Base-by-base conservation (phyloP, 1,140 invertebrate species). In the Trichonephila clavata region DNA sequence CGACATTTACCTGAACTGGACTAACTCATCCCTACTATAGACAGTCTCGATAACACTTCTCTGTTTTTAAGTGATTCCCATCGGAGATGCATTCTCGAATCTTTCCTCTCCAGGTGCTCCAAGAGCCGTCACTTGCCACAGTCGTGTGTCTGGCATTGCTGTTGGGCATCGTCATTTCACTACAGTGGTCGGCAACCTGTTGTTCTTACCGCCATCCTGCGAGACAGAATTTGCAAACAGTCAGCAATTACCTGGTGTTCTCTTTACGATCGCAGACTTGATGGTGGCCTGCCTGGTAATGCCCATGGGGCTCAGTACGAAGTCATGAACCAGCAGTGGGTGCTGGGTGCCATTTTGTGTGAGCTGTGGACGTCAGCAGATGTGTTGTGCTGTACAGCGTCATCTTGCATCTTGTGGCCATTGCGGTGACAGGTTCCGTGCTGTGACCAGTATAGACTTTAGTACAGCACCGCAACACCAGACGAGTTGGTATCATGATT, bases 371-470 rank as follows among this genome's bases (percentile, higher is more conserved):
- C 98, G 18, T 98, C 97, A 10, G 97, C 97, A 88, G 98, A 99
- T 95, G 98, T 99, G 10, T 96, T 99, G 0, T 99, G 98, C 95
- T 99, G 98, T 96, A 99, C 98, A 1, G 92, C 94, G 0, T 98
- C 57, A 99, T 99, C 95, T 96, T 99, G 16, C 98, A 99, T 96
- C 96, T 99, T n/a, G 98, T 99, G 20, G 98, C 98, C 93, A 99
- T 99, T 94, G 98, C 98, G 61, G 96, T n/a, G 98, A 99, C 96
- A 97, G 98, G 97, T 99, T 99, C 96, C 99, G 98, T 98, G 98
- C 98, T 89, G 98, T 99, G 94, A 99, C 98, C 71, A 97, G 98
- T 95, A 97, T 99, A 92, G 98, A 99, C 96, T n/a, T n/a, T 99
- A 99, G 98, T 98, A 95, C 98, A 98, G 96, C 97, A 98, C 95